Conservation (phyloP, 2,888 invertebrate species). For the Coleophora deauratella region DNA sequence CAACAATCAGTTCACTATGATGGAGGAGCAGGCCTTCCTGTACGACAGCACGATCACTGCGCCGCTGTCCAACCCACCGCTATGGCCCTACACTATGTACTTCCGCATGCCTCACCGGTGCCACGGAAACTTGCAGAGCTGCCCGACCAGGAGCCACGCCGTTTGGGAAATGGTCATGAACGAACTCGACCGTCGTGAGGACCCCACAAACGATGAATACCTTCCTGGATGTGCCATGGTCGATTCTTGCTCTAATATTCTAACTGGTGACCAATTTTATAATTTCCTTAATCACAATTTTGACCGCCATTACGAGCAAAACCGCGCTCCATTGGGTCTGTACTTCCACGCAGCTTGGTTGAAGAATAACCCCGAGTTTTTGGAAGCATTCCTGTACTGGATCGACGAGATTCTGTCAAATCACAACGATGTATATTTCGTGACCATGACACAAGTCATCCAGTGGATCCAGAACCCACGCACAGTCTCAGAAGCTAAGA, state of each 20-base stretch:
- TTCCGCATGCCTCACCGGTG: conserved; percentile 97
- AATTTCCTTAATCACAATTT: conserved; percentile 96
- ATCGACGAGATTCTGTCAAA: conserved; percentile 89
- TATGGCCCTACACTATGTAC: conserved; percentile 99
- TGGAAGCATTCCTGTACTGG: conserved; percentile 95
- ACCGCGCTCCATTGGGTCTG: conserved; percentile 89
- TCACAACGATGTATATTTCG: conserved; percentile 94
- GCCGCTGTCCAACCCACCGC: conserved; percentile 90
- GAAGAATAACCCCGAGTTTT: conserved; percentile 92
- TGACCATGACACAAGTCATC: conserved; percentile 96
- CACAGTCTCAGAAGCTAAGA: conserved; percentile 88
- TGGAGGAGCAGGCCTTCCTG: conserved; percentile 95
- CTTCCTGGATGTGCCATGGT: conserved; percentile 95
- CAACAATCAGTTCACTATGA: conserved; percentile 97
- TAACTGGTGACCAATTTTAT: conserved; percentile 94
- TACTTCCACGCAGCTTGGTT: conserved; percentile 97
- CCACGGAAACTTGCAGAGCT: conserved; percentile 92
- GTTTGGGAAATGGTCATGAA: conserved; percentile 98
- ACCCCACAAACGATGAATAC: conserved; percentile 91
- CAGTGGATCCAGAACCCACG: conserved; percentile 96
- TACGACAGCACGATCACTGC: conserved; percentile 97
- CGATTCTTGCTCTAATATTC: conserved; percentile 94
- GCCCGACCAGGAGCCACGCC: conserved; percentile 93
- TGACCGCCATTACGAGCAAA: conserved; percentile 92
- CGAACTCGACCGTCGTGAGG: conserved; percentile 92